Evolutionary conservation across 23 tunicate genomes (phyloP).

Genomic region (Ascidia mentula): DNA sequence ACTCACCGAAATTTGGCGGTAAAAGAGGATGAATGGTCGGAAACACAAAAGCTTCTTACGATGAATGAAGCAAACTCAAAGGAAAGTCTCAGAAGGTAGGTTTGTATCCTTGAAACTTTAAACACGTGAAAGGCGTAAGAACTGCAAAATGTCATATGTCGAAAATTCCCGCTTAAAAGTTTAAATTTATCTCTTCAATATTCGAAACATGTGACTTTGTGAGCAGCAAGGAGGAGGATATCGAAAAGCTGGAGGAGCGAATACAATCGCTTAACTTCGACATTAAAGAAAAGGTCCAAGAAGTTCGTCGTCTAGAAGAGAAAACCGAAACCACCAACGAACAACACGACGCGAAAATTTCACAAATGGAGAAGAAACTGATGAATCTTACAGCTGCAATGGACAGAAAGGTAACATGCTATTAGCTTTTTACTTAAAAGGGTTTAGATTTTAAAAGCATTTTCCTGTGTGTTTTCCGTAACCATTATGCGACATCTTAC

Average conservation of each 20-base stretch:
- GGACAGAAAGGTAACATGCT: neutral
- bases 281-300: conserved; percentile 9
- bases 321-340: neutral
- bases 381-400: neutral
- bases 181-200: neutral
- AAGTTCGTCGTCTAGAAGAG: neutral
- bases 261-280: conserved; percentile 17
- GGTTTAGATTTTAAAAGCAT: too few species aligned
- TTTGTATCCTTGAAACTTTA: too few species aligned
- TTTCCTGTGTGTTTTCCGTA: too few species aligned
- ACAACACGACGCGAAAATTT: neutral
- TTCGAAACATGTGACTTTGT: neutral
- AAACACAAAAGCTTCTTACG: conserved; percentile 17
- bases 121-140: too few species aligned
- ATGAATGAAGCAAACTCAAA: conserved; percentile 35
- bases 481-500: too few species aligned
- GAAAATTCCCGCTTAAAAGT: too few species aligned
- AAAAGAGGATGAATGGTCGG: conserved; percentile 1
- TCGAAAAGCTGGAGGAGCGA: conserved; percentile 40
- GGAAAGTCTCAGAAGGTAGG: conserved; percentile 36
- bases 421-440: neutral
- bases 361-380: neutral
- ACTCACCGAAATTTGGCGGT: neutral
- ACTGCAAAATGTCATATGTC: too few species aligned
- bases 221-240: conserved; percentile 50